Evolutionary conservation across 53 echinoderm and acorn worm species (phyloP).

Genomic region (Glandiceps talaboti): DNA sequence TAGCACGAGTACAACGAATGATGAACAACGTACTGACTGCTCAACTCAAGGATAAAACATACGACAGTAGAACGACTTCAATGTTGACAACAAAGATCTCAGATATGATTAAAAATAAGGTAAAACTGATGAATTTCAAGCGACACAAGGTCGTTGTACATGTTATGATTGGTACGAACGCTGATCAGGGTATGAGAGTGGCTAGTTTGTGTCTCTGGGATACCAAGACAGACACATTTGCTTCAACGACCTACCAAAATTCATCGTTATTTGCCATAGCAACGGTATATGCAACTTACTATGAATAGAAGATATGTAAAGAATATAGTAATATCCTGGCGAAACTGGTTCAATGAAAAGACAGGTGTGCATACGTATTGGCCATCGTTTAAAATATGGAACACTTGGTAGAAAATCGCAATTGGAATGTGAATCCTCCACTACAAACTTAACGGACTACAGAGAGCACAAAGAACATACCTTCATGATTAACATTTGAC

Average conservation of each 20-base stretch:
- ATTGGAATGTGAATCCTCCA: too few species aligned
- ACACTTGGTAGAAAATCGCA: too few species aligned
- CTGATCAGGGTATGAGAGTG: conserved; percentile 25
- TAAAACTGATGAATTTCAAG: conserved; percentile 59
- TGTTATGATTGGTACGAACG: conserved; percentile 41
- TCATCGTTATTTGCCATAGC: conserved; percentile 42
- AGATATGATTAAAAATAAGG: conserved; percentile 54
- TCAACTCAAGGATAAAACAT: conserved; percentile 38
- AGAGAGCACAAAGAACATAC: too few species aligned
- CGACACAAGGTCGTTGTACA: conserved; percentile 68
- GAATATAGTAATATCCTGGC: too few species aligned
- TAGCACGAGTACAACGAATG: conserved; percentile 26
- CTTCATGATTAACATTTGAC: too few species aligned
- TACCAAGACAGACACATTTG: conserved; percentile 37
- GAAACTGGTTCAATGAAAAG: too few species aligned
- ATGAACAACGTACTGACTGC: conserved; percentile 41
- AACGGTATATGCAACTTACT: conserved; percentile 52
- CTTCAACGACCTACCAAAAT: conserved; percentile 44
- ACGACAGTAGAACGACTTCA: conserved; percentile 30
- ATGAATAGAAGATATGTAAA: too few species aligned
- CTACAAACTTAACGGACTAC: too few species aligned
- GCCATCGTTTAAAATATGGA: too few species aligned
- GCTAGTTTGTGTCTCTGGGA: conserved; percentile 59
- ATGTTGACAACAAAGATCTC: conserved; percentile 36
- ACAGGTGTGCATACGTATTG: too few species aligned